Evolutionary conservation across 2,888 invertebrate species (phyloP), one percentile per base, ranked within the genome.

Genomic region (Spodoptera littoralis): DNA sequence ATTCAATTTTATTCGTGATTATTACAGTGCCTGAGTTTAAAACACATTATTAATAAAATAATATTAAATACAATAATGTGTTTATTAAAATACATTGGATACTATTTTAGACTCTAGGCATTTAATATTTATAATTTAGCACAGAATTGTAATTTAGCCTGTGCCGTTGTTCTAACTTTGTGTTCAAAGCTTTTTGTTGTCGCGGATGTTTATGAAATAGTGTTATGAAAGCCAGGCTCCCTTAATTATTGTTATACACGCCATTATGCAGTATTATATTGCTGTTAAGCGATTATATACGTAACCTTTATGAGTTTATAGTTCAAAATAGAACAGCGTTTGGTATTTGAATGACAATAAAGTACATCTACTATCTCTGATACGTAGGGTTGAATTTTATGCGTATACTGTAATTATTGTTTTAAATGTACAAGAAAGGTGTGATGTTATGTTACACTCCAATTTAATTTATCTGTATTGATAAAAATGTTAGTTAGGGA

Each of bases 231-330:
- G 48, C 56, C 54, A 60, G 52, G 30, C 53, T 65, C 22, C 59
- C 61, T 65, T 77, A 63, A 76, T 64, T 74, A 74, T 66, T 62
- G 44, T 45, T 41, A 45, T 9, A 60, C 76, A 77, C 78, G 78
- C 75, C 46, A 76, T 58, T 57, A 68, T 74, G 75, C 78, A 71
- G 76, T 57, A 65, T 54, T 59, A 60, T 52, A 47, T 44, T 66
- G 43, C 13, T 3, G 44, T 8, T 59, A 57, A 65, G 49, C 18
- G 55, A 65, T 47, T 65, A 22, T 65, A 13, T 1, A 52, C 65
- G 53, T 56, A 49, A 63, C 12, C 0, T 0, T 0, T 2, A 2
- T 58, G 8, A 5, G 3, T 1, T 54, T 65, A 74, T 5, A 44
- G 53, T 13, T 49, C 30, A 55, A 30, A 53, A 42, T 76, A 44